These are phyloP conservation scores for Antigone vipio DNA, from an alignment of 2,113 vertebrate genomes.

Conservation along the genomic window DNA sequence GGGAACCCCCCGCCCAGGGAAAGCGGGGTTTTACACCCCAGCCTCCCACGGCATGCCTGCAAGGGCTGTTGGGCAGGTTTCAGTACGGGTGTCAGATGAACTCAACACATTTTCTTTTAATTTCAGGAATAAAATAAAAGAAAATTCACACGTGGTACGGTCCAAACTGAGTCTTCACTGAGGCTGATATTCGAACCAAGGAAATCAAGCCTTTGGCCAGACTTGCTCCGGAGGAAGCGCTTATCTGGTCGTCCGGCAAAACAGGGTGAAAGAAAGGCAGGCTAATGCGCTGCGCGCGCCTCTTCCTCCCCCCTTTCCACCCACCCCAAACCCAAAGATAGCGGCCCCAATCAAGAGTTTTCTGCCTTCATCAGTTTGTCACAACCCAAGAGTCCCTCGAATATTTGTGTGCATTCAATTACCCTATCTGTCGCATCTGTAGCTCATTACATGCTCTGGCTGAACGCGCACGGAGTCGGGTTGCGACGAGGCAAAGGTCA, in stretches of 20 bases:
- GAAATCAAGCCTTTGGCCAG: neutral
- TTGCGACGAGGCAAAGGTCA: constrained; percentile 51
- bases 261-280: neutral
- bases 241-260: fast-evolving
- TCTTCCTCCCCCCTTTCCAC: neutral
- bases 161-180: neutral
- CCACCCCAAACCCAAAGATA: neutral
- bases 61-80: neutral
- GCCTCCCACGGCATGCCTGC: fast-evolving
- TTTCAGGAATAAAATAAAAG: neutral
- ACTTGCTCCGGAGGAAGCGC: neutral
- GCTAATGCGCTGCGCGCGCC: fast-evolving
- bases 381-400: neutral
- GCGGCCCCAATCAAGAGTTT: neutral
- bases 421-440: constrained; percentile 49
- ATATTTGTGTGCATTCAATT: neutral
- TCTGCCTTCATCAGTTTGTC: neutral
- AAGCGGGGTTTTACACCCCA: fast-evolving
- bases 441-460: constrained; percentile 57
- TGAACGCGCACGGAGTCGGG: neutral
- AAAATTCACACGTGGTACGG: fast-evolving
- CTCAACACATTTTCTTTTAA: neutral
- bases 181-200: neutral
- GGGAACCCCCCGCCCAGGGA: neutral
- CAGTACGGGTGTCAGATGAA: fast-evolving